phyloP scores from a whole-genome alignment of 2,888 invertebrate genomes.

The Scaptomyza reducta region DNA sequence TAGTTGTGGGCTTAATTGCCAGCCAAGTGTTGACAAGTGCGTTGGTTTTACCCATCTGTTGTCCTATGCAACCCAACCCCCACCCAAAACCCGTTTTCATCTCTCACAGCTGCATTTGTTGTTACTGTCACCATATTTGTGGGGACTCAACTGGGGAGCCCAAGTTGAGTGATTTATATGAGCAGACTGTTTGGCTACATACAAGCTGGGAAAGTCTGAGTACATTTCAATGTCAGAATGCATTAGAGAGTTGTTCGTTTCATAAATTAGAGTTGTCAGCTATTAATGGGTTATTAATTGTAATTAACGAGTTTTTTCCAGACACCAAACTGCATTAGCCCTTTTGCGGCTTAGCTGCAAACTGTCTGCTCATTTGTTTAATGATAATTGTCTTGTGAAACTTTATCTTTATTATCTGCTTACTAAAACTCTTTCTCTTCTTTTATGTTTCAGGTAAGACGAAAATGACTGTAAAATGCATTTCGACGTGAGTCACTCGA shows the following conservation, averaged over 20 bases:
- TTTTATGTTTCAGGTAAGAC: slow-evolving; percentile 57
- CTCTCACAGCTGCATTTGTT: slow-evolving; percentile 25
- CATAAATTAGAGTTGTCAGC: slow-evolving; percentile 17
- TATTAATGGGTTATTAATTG: slow-evolving; percentile 63
- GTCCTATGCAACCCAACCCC: not conserved
- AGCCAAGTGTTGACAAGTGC: slow-evolving; percentile 60
- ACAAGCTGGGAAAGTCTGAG: slow-evolving; percentile 58
- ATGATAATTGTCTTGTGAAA: slow-evolving; percentile 43
- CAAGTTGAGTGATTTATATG: slow-evolving; percentile 64
- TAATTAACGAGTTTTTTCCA: slow-evolving; percentile 12
- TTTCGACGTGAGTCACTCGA: slow-evolving; percentile 27
- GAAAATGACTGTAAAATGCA: slow-evolving; percentile 3
- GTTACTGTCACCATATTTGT: slow-evolving; percentile 17
- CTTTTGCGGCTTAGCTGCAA: slow-evolving; percentile 16
- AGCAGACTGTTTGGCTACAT: slow-evolving; percentile 48
- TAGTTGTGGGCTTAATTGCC: slow-evolving; percentile 67
- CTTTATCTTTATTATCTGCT: not conserved
- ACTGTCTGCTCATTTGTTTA: slow-evolving; percentile 17
- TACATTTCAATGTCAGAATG: slow-evolving; percentile 49
- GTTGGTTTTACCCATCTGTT: slow-evolving; percentile 38
- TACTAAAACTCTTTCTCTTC: slow-evolving; percentile 18
- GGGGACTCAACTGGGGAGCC: slow-evolving; percentile 23
- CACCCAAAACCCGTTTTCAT: slow-evolving; percentile 50
- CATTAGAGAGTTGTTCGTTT: slow-evolving; percentile 36
- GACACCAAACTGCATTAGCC: slow-evolving; percentile 16